Base-by-base conservation (phyloP, 2,113 vertebrate species). In the Apus apus region DNA sequence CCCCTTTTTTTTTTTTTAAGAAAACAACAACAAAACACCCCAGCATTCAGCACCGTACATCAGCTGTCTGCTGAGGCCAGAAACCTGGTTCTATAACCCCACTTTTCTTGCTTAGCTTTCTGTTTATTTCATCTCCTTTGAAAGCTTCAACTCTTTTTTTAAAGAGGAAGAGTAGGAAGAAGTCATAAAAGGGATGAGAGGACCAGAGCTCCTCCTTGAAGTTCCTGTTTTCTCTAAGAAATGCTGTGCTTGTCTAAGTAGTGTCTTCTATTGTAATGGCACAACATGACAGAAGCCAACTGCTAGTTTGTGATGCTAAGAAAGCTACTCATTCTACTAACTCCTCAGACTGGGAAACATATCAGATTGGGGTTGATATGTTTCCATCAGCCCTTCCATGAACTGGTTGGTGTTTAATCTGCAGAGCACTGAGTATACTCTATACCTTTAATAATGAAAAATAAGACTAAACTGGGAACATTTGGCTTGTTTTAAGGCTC, bases 331-430 rank as follows among this genome's bases (percentile, higher is more conserved):
- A 18, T 70, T 50, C 27, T 50, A 1, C 13, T 17, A 36, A 25
- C 64, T 53, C 9, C n/a, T 32, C 9, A 30, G 6, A 6, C 21
- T 20, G 38, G 38, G 38, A 38, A 8, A 38, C 38, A 38, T 53
- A 13, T 36, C 4, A 0, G 10, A 38, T 22, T 15, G 86, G 15
- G 20, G 19, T 9, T 70, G 76, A 11, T n/a, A 26, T 0, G 2
- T 45, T 60, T 36, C 56, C 9, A 6, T 62, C 65, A 89, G n/a
- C 13, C 25, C 20, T 85, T 65, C 26, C 18, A 2, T 36, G 56
- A 20, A 20, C 21, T 0, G 0, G 0, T 45, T 0, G 0, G 0
- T 45, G 16, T n/a, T 91, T 56, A 26, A 65, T 66, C 11, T 60
- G 53, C 10, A 8, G 38, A 40, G 12, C 4, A 0, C 23, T 48